These are phyloP conservation scores for Catamblyrhynchus diadema DNA, from an alignment of 2,797 vertebrate genomes.

Conservation along the genomic window DNA sequence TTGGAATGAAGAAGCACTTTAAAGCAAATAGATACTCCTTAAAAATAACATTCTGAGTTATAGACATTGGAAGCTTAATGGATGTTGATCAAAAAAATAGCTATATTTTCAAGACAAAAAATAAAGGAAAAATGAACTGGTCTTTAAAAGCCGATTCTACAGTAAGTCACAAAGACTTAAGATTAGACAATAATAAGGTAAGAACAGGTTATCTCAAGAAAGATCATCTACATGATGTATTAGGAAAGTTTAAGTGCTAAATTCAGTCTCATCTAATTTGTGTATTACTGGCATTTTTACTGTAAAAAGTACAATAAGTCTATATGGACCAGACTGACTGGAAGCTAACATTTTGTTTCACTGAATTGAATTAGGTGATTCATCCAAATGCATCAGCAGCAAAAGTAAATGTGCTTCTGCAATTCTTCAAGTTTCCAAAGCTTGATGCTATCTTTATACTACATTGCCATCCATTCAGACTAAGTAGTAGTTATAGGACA, in stretches of 20 bases:
- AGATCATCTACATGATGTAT: not conserved
- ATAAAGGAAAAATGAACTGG: not conserved
- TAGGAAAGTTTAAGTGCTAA: not conserved
- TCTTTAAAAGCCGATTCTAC: not conserved
- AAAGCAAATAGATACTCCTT: not conserved
- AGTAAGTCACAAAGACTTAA: not conserved
- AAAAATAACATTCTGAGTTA: not conserved
- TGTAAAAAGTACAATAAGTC: not conserved
- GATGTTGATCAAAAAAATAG: not conserved
- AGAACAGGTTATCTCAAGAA: not conserved
- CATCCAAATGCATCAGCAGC: not conserved
- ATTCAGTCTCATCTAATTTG: not conserved
- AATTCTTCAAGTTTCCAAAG: not conserved
- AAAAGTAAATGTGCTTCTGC: not conserved
- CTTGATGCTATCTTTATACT: not conserved
- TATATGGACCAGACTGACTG: not conserved
- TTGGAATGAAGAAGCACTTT: not conserved
- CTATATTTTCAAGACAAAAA: not conserved
- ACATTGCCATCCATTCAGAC: rapidly evolving
- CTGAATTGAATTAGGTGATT: not conserved
- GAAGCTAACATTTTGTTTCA: not conserved
- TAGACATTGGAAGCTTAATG: not conserved
- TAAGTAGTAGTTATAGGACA: not conserved
- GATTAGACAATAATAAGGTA: not conserved
- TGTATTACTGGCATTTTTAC: not conserved